Base-by-base conservation (phyloP, 2,797 vertebrate genomes). In the Arrhamphus sclerolepis region DNA sequence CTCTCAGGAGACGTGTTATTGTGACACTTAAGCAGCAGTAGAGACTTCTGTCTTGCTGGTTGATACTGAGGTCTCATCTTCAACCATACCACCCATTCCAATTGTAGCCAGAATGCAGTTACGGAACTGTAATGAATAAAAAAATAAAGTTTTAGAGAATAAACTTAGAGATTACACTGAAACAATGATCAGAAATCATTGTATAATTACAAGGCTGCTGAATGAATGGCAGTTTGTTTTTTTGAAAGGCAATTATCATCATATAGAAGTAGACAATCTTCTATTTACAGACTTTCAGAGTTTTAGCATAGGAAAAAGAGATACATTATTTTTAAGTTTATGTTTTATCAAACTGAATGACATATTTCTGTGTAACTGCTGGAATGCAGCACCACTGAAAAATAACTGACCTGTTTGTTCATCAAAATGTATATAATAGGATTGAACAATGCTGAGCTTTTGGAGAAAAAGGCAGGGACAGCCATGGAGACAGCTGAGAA, bases 31-130 rank as follows among this genome's bases (percentile, higher is more conserved):
- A 22, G 76, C 62, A 18, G 51, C 62, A 0, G 91, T 91, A 16
- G 92, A 94, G 56, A 94, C 93, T 86, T 94, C 94, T 2, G 93
- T 94, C 89, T 94, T 94, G 90, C 91, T 93, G 67, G 91, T 64
- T 42, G 92, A 92, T 4, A 91, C 77, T 1, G 93, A 93, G 62
- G 84, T 84, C 0, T 94, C 93, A 19, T 94, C 92, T 0, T 94
- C 93, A 42, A 92, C 93, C 78, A 92, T 84, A 22, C 90, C 91
- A 16, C 93, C 91, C 90, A 94, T 94, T 56, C 94, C 92, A 0
- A 94, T 78, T 0, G 92, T 90, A 56, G 83, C 88, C 59, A 95
- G 81, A 91, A 94, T 94, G 89, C 93, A 94, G 50, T 91, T 94
- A 80, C 91, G 91, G 89, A 95, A 94, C 93, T 95, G 78, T 46